Conservation (phyloP, 2,888 invertebrate species). For the Drosophila melanocephala region DNA sequence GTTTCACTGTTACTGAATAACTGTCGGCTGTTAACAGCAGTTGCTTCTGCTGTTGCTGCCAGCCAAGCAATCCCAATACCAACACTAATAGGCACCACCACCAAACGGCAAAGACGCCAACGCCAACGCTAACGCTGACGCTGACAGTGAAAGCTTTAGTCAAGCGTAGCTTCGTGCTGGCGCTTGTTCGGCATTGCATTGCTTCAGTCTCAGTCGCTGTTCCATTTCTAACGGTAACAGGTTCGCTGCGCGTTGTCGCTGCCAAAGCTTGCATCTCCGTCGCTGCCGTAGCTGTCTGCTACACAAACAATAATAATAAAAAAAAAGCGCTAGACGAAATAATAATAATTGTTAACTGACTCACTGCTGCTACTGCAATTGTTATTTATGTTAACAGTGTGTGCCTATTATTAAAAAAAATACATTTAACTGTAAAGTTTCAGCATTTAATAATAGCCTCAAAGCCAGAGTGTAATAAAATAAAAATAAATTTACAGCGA, state of each 20-base stretch:
- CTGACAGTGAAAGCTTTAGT: conserved; percentile 46
- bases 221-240: conserved; percentile 64
- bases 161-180: conserved; percentile 52
- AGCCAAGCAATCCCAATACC: conserved; percentile 42
- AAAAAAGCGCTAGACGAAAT: conserved; percentile 70
- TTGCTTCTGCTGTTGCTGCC: conserved; percentile 28
- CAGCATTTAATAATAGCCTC: conserved; percentile 14
- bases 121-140: conserved; percentile 27
- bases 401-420: conserved; percentile 28
- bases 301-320: conserved; percentile 78
- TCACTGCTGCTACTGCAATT: conserved; percentile 15
- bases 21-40: conserved; percentile 22
- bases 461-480: conserved; percentile 61
- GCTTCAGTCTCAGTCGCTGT: conserved; percentile 53
- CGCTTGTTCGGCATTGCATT: conserved; percentile 40
- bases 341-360: conserved; percentile 60
- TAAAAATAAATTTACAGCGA: conserved; percentile 72
- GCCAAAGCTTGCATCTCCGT: conserved; percentile 40
- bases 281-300: conserved; percentile 51
- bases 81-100: conserved; percentile 16
- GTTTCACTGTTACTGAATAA: conserved; percentile 7
- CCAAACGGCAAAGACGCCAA: conserved; percentile 10
- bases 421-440: conserved; percentile 6
- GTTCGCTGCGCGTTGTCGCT: conserved; percentile 40
- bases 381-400: conserved; percentile 13